Percentiles rank a stretch among this genome's conserved stretches.
These are phyloP conservation scores for Grantiella picta DNA, from an alignment of 2,113 vertebrate genomes.

Conservation along the genomic window DNA sequence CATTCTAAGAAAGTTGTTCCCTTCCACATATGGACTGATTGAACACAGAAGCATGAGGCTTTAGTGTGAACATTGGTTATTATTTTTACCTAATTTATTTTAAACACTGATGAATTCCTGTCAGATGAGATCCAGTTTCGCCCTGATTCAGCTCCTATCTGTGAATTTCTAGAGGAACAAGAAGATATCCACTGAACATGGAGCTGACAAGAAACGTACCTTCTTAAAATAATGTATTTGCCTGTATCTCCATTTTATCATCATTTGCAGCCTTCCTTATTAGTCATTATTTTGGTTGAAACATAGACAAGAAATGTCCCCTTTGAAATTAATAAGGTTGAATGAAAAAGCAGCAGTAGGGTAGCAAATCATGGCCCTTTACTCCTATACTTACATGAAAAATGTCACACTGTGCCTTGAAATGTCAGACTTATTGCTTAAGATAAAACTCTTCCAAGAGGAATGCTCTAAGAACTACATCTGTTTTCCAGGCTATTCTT, in stretches of 20 bases:
- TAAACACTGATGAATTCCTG: background rate
- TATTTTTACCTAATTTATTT: background rate
- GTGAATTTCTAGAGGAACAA: background rate
- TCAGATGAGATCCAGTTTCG: background rate
- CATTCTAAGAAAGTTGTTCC: background rate
- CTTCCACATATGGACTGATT: background rate
- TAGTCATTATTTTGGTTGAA: background rate
- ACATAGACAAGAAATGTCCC: background rate
- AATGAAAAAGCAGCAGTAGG: background rate
- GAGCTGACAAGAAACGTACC: background rate
- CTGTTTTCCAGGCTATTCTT: background rate
- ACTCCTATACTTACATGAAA: background rate
- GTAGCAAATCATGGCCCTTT: background rate
- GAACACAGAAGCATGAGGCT: background rate
- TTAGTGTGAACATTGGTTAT: background rate
- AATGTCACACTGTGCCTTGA: background rate
- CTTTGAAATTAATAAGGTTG: background rate
- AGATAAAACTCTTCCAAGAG: background rate
- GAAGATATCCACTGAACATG: background rate
- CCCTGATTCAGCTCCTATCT: background rate
- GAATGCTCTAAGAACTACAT: background rate
- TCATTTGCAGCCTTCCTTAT: background rate
- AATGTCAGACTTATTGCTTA: background rate
- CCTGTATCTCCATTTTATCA: background rate
- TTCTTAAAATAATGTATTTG: background rate